Conservation (phyloP, 2,797 vertebrate genomes). For the Rhincodon typus region DNA sequence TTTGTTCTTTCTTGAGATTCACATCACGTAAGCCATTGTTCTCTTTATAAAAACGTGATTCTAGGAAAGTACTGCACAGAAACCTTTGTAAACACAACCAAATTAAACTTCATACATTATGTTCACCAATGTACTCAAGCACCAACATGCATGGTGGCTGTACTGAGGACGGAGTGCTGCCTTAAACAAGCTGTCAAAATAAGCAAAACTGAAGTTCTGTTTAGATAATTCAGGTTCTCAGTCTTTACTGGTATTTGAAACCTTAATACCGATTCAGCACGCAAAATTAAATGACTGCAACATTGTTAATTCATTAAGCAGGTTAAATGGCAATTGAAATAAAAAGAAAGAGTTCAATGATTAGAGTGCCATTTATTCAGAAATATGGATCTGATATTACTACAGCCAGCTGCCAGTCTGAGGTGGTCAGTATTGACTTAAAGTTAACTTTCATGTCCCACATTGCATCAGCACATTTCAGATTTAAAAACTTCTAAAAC, state of each 20-base stretch:
- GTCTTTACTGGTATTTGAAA: constrained; percentile 51
- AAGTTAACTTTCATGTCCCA: neutral
- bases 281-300: constrained; percentile 48
- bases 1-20: neutral
- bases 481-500: neutral
- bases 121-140: neutral
- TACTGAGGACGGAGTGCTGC: neutral
- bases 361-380: constrained; percentile 45
- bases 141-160: neutral
- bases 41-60: neutral
- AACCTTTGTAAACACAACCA: neutral
- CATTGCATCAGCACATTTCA: neutral
- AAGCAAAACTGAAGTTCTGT: constrained; percentile 20
- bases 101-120: neutral
- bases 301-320: constrained; percentile 48
- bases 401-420: neutral
- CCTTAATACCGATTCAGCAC: constrained; percentile 50
- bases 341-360: constrained; percentile 46
- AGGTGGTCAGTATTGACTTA: neutral
- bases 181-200: constrained; percentile 2
- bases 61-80: neutral
- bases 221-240: constrained; percentile 48
- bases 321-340: constrained; percentile 50
- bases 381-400: neutral
- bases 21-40: neutral